These are phyloP conservation scores for Silvanus unidentatus DNA, from an alignment of 2,888 invertebrate species.

Conservation along the genomic window DNA sequence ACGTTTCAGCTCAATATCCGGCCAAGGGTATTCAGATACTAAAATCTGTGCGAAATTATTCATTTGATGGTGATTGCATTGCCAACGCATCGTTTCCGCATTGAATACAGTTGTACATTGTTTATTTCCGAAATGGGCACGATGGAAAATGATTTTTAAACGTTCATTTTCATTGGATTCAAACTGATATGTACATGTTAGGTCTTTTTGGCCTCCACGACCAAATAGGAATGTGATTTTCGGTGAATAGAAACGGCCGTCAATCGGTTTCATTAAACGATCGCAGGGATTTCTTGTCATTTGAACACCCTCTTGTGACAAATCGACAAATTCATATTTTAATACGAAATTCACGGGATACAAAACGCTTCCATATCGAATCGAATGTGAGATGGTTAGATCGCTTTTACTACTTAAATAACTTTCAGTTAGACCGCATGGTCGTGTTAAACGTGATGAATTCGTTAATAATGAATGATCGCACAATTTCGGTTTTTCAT, in stretches of 20 bases:
- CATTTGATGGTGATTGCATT: slow-evolving; percentile 52
- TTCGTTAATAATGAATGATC: slow-evolving; percentile 69
- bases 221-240: slow-evolving; percentile 78
- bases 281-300: slow-evolving; percentile 60
- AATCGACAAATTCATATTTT: slow-evolving; percentile 78
- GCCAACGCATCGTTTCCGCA: slow-evolving; percentile 61
- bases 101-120: slow-evolving; percentile 63
- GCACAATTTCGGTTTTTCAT: slow-evolving; percentile 68
- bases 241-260: slow-evolving; percentile 66
- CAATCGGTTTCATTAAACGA: slow-evolving; percentile 51
- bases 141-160: slow-evolving; percentile 64
- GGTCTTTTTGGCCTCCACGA: slow-evolving; percentile 69
- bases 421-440: slow-evolving; percentile 66
- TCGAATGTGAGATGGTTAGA: slow-evolving; percentile 68
- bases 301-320: slow-evolving; percentile 60
- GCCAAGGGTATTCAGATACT: slow-evolving; percentile 66
- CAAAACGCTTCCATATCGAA: slow-evolving; percentile 71
- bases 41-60: slow-evolving; percentile 36
- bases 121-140: slow-evolving; percentile 64
- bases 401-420: slow-evolving; percentile 73
- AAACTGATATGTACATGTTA: slow-evolving; percentile 70
- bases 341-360: slow-evolving; percentile 73
- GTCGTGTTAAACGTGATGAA: slow-evolving; percentile 63
- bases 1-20: slow-evolving; percentile 56
- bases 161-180: slow-evolving; percentile 64